Conservation (phyloP, 2,797 vertebrate species). For the Myoxocephalus aenaeus region DNA sequence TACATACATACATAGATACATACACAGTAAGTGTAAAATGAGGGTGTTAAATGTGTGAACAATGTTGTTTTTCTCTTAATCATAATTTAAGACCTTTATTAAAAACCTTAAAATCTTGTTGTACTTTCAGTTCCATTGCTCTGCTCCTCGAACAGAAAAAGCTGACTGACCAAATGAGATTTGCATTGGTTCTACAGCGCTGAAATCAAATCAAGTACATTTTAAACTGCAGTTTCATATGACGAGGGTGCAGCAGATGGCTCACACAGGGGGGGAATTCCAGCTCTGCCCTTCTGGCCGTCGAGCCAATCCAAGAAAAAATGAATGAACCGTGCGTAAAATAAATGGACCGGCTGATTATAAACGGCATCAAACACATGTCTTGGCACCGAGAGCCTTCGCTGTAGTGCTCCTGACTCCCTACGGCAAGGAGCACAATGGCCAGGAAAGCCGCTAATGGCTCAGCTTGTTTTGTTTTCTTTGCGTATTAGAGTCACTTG, state of each 20-base stretch:
- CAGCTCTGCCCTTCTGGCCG: conserved; percentile 12
- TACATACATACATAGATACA: too few species aligned
- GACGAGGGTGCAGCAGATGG: conserved; percentile 2
- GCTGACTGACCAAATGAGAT: too few species aligned
- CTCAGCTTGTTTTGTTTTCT: conserved; percentile 57
- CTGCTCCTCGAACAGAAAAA: too few species aligned
- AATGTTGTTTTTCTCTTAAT: too few species aligned
- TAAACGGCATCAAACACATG: conserved; percentile 12
- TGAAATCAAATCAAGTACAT: conserved; percentile 55
- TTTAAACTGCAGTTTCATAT: conserved; percentile 50
- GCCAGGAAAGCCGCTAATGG: conserved; percentile 43
- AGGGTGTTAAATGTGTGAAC: too few species aligned
- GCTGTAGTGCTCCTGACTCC: neutral
- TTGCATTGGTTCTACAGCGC: conserved; percentile 25
- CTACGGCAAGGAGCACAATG: conserved; percentile 20
- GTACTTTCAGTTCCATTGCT: too few species aligned
- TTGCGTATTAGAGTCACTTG: conserved; percentile 36
- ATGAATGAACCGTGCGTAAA: neutral
- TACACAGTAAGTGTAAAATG: too few species aligned
- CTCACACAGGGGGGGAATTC: conserved; percentile 25
- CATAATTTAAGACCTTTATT: too few species aligned
- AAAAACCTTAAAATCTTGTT: too few species aligned
- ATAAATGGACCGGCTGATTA: conserved; percentile 7
- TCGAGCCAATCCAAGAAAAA: conserved; percentile 32
- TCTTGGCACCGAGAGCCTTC: conserved; percentile 10